Evolutionary conservation across 2,113 vertebrate species (phyloP).

Genomic region (Cromileptes altivelis): DNA sequence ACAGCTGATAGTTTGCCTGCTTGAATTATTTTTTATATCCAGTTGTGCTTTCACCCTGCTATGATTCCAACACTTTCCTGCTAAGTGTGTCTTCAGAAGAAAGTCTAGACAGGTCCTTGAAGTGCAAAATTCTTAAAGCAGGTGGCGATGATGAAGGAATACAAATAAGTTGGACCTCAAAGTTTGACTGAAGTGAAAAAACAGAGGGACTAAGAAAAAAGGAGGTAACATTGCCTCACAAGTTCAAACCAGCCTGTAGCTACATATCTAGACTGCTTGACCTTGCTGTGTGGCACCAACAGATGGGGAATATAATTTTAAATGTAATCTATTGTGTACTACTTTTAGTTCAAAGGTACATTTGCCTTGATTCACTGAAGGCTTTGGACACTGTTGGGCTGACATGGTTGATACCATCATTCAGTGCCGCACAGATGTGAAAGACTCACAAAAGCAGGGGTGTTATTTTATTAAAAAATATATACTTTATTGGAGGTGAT

Average conservation of each 20-base stretch:
- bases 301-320: not conserved
- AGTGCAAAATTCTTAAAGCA: constrained; percentile 11
- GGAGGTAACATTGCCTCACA: not conserved
- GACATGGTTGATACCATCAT: not conserved
- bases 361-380: not conserved
- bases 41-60: not conserved
- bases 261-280: not conserved
- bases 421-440: not conserved
- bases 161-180: constrained; percentile 19
- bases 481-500: not conserved
- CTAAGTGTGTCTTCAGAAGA: not conserved
- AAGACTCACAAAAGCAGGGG: not conserved
- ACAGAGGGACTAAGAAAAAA: not conserved
- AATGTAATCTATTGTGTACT: not conserved
- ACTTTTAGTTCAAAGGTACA: not conserved
- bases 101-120: constrained; percentile 14
- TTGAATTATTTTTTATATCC: not conserved
- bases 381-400: not conserved
- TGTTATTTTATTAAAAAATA: not conserved
- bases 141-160: not conserved
- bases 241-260: constrained; percentile 1
- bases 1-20: constrained; percentile 1
- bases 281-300: not conserved
- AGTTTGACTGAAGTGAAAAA: constrained; percentile 3
- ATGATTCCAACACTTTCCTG: not conserved